Evolutionary conservation across 2,113 vertebrate genomes (phyloP), one percentile per base, ranked within the genome.

Genomic region (Tamias sibiricus): DNA sequence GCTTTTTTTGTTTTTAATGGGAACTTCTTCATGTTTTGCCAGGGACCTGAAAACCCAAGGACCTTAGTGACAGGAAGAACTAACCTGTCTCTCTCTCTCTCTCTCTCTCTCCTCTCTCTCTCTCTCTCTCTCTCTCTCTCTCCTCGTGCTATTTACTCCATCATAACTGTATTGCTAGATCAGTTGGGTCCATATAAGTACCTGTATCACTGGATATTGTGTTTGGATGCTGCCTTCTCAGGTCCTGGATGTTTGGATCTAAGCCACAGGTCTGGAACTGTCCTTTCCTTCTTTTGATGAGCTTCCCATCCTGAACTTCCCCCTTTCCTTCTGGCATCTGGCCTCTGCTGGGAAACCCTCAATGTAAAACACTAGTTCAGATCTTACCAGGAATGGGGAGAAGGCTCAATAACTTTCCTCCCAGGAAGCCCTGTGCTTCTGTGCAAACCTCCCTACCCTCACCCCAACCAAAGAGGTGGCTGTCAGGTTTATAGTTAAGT

Each of bases 111-210:
- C n/a, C 16, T 84, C 69, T 64, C 1, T 2, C 52, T 52, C 49
- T 22, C 13, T 24, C 5, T 1, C 7, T 7, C 7, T 1, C 3
- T 10, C 14, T 20, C 8, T 32, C 19, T 44, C 22, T 28, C 19
- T 3, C 54, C 30, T 40, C 22, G 3, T 32, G 4, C 8, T 83
- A 62, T 44, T 35, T 0, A 26, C 47, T 20, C 37, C 52, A 32
- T 40, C 7, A 44, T 30, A 19, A n/a, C 28, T 35, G 4, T 24
- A 24, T 9, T 40, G 3, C 47, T 62, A 17, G 22, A 19, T 59
- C 6, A 59, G 6, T 28, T 69, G 59, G 42, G 19, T 35, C 28
- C 71, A 28, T n/a, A 8, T 32, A 12, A 47, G 2, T 32, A 9
- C 35, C 0, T 4, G 14, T 69, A 71, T 28, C 71, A 9, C 12